phyloP scores from a whole-genome alignment of 2,888 invertebrate species.

The Ormyrus nitidulus region DNA sequence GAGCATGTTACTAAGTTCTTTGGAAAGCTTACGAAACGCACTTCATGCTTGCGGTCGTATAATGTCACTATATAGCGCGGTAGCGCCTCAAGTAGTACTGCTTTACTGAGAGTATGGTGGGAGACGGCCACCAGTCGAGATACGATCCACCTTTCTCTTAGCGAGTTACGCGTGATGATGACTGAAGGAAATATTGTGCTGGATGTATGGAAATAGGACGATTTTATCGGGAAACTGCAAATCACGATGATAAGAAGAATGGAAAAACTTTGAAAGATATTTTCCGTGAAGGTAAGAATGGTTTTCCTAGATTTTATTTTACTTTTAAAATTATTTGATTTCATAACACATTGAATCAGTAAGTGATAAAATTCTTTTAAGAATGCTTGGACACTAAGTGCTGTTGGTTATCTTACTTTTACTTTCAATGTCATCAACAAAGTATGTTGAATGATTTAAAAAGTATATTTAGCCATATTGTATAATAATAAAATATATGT shows the following conservation, averaged over 20 bases:
- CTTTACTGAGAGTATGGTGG: no score
- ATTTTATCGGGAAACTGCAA: slow-evolving; percentile 33
- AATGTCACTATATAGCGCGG: no score
- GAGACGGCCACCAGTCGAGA: no score
- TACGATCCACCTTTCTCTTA: no score
- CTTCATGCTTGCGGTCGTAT: no score
- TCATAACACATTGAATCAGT: background rate
- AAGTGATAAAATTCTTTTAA: background rate
- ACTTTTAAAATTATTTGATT: background rate
- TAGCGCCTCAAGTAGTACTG: no score
- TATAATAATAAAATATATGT: slow-evolving; percentile 4
- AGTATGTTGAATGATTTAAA: slow-evolving; percentile 31
- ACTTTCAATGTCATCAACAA: background rate
- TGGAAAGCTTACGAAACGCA: no score
- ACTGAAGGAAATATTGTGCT: slow-evolving; percentile 25
- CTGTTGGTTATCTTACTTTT: slow-evolving; percentile 21
- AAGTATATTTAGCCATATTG: slow-evolving; percentile 49
- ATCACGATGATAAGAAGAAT: slow-evolving; percentile 13
- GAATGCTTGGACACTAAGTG: background rate
- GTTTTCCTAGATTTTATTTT: background rate
- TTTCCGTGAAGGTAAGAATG: background rate
- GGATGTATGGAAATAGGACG: slow-evolving; percentile 25
- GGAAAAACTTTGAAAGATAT: background rate
- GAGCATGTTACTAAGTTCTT: no score
- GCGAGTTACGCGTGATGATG: background rate